A percentile compares a stretch with the other conserved stretches of the same genome.
These are phyloP conservation scores for Lucinisca nassula DNA, from an alignment of 2,888 invertebrate species.

Conservation along the genomic window DNA sequence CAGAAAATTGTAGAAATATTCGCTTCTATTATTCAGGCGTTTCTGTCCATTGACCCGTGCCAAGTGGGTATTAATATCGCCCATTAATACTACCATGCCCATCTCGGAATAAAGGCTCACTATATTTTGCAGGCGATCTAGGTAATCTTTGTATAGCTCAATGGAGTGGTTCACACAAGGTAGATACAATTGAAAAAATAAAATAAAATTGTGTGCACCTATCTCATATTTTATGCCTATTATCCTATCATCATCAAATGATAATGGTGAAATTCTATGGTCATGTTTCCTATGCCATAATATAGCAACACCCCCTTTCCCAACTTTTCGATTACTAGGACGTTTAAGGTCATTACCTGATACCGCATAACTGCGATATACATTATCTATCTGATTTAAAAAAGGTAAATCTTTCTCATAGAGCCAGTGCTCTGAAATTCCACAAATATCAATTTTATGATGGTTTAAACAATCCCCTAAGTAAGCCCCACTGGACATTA, in stretches of 20 bases:
- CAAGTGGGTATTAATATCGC: neutral
- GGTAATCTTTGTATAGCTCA: neutral
- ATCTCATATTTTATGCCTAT: neutral
- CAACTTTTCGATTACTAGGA: neutral
- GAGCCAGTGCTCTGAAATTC: neutral
- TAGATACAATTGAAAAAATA: neutral
- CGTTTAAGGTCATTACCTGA: neutral
- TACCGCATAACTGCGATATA: neutral
- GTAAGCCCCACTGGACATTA: neutral
- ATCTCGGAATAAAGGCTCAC: neutral
- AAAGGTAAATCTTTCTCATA: neutral
- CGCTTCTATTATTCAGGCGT: neutral
- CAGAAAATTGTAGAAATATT: neutral
- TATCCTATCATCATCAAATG: neutral
- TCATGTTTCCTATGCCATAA: neutral
- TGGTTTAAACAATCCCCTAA: neutral
- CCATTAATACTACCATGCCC: neutral
- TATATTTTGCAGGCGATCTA: neutral
- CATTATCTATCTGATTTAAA: neutral
- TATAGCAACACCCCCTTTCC: neutral
- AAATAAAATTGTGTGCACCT: neutral
- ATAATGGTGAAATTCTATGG: neutral
- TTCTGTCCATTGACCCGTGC: neutral
- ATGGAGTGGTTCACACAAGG: neutral
- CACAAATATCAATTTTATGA: neutral